Evolutionary conservation across 2,888 invertebrate genomes (phyloP).

Genomic region (Amiota mariae): DNA sequence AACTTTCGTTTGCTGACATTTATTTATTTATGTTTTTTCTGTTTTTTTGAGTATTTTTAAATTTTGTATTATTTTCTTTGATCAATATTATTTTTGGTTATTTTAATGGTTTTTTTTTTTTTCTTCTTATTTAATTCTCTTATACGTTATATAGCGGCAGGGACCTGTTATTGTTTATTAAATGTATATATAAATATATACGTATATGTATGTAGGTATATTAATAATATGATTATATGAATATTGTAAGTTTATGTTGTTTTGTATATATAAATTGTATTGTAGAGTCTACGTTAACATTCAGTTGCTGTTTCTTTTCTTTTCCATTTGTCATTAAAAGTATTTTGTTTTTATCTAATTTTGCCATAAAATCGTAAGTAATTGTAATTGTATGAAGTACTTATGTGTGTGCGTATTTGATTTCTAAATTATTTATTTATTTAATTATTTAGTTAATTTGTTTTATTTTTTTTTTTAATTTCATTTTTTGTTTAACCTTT

Average conservation of each 20-base stretch:
- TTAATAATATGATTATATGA: no score
- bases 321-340: background rate
- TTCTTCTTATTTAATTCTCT: slow-evolving; percentile 12
- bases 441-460: background rate
- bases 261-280: background rate
- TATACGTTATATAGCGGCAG: slow-evolving; percentile 36
- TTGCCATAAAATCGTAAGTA: background rate
- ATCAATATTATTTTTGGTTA: background rate
- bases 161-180: slow-evolving; percentile 8
- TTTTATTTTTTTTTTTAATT: background rate
- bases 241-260: no score
- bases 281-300: slow-evolving; percentile 35
- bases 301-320: slow-evolving; percentile 29
- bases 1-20: slow-evolving; percentile 55
- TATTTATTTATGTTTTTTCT: slow-evolving; percentile 5
- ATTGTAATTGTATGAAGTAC: background rate
- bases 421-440: background rate
- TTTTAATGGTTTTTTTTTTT: slow-evolving; percentile 17
- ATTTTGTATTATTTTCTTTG: slow-evolving; percentile 12
- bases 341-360: background rate
- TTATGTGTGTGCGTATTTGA: background rate
- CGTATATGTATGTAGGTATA: slow-evolving; percentile 5
- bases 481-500: slow-evolving; percentile 35
- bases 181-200: slow-evolving; percentile 31
- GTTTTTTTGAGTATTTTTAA: background rate